These are phyloP conservation scores for Cyprinodon brontotheroides DNA, from an alignment of 2,113 vertebrate species.

Conservation along the genomic window DNA sequence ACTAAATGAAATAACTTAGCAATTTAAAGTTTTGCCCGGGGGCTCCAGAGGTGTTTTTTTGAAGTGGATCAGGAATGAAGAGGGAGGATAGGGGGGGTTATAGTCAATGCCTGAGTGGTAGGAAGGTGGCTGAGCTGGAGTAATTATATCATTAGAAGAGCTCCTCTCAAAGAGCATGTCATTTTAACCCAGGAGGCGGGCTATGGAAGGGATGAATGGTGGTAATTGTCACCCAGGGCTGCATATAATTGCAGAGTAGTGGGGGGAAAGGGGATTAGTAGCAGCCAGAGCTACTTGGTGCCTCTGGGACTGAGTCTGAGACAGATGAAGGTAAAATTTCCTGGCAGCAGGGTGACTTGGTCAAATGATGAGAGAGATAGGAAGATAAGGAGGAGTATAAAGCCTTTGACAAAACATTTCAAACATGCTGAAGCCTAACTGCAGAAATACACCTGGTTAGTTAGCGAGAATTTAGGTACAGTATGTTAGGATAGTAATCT, in stretches of 20 bases:
- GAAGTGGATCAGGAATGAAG: slow-evolving; percentile 46
- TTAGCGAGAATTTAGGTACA: neutral
- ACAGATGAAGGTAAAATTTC: slow-evolving; percentile 54
- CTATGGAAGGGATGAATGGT: slow-evolving; percentile 58
- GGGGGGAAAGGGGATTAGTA: slow-evolving; percentile 57
- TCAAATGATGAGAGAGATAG: slow-evolving; percentile 41
- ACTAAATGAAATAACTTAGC: slow-evolving; percentile 28
- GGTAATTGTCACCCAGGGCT: slow-evolving; percentile 77
- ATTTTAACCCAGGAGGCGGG: slow-evolving; percentile 69
- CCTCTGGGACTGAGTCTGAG: slow-evolving; percentile 62
- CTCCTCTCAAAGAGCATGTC: slow-evolving; percentile 67
- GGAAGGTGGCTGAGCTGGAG: slow-evolving; percentile 61
- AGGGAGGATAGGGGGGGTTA: neutral
- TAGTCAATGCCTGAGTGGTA: slow-evolving; percentile 38
- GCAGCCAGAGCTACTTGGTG: slow-evolving; percentile 71
- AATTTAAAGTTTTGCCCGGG: slow-evolving; percentile 37
- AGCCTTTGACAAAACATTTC: neutral
- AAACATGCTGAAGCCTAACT: neutral
- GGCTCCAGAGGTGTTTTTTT: slow-evolving; percentile 35
- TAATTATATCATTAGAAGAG: slow-evolving; percentile 75
- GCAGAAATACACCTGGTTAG: neutral
- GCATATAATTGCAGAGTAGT: slow-evolving; percentile 69
- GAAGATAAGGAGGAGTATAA: neutral
- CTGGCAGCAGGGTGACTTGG: slow-evolving; percentile 35
- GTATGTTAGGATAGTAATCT: neutral